Conservation (phyloP, 2,113 vertebrate genomes). For the Caretta caretta region DNA sequence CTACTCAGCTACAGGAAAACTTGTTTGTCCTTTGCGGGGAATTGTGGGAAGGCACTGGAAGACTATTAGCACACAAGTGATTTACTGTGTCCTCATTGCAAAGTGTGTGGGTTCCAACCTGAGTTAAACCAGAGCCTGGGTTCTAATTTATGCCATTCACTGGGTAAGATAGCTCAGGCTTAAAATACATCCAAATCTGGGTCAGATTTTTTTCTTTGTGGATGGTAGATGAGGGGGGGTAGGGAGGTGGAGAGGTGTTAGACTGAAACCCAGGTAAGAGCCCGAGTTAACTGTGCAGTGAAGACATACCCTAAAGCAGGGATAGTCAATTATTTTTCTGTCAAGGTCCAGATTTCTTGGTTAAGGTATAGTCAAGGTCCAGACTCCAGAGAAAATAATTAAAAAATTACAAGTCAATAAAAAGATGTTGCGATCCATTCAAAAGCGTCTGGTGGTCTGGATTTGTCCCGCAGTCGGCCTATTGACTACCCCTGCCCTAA, state of each 20-base stretch:
- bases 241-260: neutral
- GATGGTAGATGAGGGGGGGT: neutral
- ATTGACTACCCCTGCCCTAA: no score
- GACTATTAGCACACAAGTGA: neutral
- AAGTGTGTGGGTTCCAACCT: neutral
- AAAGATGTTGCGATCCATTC: no score
- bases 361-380: no score
- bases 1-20: neutral
- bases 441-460: neutral
- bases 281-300: neutral
- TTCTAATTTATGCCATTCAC: neutral
- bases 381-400: no score
- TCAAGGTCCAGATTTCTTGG: no score
- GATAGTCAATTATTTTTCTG: no score
- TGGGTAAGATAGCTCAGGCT: neutral
- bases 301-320: neutral
- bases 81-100: neutral
- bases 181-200: neutral
- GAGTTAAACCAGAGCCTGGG: neutral
- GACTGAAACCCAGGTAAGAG: neutral
- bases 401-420: no score
- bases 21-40: neutral
- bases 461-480: neutral
- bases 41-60: neutral
- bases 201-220: neutral